Conservation (phyloP, 2,113 vertebrate species). For the Origma solitaria region DNA sequence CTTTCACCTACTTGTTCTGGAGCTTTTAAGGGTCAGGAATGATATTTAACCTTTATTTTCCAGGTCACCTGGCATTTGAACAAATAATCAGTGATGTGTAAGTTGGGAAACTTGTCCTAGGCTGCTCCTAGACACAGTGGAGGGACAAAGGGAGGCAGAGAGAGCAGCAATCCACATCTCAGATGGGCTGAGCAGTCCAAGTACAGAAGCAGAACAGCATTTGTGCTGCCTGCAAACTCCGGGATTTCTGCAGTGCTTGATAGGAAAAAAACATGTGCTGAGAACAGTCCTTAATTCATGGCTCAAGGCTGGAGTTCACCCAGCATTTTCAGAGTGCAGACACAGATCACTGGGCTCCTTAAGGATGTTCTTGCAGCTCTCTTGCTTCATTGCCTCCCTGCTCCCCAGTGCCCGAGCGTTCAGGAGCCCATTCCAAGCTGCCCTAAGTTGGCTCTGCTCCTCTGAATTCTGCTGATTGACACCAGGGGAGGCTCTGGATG, state of each 20-base stretch:
- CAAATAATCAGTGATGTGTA: neutral
- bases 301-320: neutral
- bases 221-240: neutral
- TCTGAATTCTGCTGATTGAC: neutral
- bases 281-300: neutral
- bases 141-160: neutral
- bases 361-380: neutral
- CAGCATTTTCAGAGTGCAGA: neutral
- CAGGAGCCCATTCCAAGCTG: neutral
- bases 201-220: accelerated
- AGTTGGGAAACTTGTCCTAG: neutral
- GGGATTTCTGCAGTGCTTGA: neutral
- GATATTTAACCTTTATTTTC: neutral
- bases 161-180: neutral
- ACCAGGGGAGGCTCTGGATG: neutral
- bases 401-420: neutral
- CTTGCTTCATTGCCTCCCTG: neutral
- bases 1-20: neutral
- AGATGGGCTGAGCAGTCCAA: neutral
- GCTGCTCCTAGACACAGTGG: too few relatives aligned
- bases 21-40: neutral
- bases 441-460: neutral
- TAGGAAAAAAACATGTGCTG: neutral
- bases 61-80: neutral
- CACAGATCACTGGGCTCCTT: conserved; percentile 1